A percentile compares a stretch with the other conserved stretches of the same genome.
phyloP scores from a whole-genome alignment of 2,113 vertebrate species.

The Platysteira castanea region DNA sequence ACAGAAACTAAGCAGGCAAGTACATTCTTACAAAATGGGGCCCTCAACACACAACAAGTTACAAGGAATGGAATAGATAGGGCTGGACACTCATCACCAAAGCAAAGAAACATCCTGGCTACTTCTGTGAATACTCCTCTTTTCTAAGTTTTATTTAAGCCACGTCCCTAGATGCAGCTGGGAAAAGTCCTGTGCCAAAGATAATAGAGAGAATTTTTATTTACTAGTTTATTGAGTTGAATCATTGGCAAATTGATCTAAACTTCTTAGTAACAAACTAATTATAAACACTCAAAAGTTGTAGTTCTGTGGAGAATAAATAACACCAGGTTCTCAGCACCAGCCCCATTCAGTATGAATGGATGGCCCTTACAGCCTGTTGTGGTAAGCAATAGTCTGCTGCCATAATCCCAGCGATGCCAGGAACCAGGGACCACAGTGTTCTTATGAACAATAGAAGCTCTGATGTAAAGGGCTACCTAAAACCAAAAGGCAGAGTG shows the following conservation, averaged over 20 bases:
- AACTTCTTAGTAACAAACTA: not conserved
- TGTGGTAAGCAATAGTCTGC: rapidly evolving
- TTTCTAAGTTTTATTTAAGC: not conserved
- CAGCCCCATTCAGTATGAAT: not conserved
- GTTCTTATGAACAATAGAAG: not conserved
- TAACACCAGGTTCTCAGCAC: not conserved
- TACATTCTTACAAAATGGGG: not conserved
- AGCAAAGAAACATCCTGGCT: not conserved
- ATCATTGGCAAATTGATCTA: not conserved
- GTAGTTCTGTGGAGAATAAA: not conserved
- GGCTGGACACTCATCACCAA: not conserved
- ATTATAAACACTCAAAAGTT: not conserved
- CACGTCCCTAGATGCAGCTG: not conserved
- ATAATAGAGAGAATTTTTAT: not conserved
- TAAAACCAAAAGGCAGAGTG: not conserved
- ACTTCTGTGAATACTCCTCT: not conserved
- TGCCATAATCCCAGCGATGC: not conserved
- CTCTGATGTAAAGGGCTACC: not conserved
- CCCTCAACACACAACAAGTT: not conserved
- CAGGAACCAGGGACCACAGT: not conserved
- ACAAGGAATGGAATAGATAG: not conserved
- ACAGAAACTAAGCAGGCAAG: not conserved
- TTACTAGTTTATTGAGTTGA: not conserved
- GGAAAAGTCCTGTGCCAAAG: not conserved
- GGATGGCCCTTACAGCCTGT: not conserved